phyloP scores from a whole-genome alignment of 2,113 vertebrate genomes.

The Prietella phreatophila region DNA sequence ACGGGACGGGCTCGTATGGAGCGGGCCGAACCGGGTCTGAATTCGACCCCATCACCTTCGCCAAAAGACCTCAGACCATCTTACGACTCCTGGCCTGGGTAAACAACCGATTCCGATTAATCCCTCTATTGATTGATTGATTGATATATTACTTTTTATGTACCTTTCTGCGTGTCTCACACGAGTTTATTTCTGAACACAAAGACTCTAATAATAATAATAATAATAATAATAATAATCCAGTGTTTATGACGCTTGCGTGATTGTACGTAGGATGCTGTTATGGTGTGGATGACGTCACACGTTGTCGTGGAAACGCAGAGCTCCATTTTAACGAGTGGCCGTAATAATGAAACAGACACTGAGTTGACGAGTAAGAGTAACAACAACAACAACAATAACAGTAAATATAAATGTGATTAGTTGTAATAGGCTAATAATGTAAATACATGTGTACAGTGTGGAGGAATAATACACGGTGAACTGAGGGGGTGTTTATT shows the following conservation, averaged over 20 bases:
- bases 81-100: conserved; percentile 78
- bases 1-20: conserved; percentile 78
- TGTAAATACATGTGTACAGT: neutral
- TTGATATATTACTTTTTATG: neutral
- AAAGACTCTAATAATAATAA: neutral
- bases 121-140: neutral
- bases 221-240: neutral
- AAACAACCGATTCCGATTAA: conserved; percentile 52
- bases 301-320: conserved; percentile 47
- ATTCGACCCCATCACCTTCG: conserved; percentile 77
- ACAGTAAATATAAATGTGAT: neutral
- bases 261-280: neutral
- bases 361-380: neutral
- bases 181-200: neutral
- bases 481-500: no score
- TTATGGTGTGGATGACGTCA: conserved; percentile 33
- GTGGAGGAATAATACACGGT: neutral
- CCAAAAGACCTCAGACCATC: conserved; percentile 78
- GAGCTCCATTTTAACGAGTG: neutral
- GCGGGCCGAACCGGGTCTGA: conserved; percentile 77
- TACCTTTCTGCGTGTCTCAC: neutral
- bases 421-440: neutral
- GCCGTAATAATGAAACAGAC: no score
- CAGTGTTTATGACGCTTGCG: neutral
- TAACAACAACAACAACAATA: neutral